These are phyloP conservation scores for Colletes collaris DNA, from an alignment of 2,888 invertebrate genomes.

Conservation along the genomic window DNA sequence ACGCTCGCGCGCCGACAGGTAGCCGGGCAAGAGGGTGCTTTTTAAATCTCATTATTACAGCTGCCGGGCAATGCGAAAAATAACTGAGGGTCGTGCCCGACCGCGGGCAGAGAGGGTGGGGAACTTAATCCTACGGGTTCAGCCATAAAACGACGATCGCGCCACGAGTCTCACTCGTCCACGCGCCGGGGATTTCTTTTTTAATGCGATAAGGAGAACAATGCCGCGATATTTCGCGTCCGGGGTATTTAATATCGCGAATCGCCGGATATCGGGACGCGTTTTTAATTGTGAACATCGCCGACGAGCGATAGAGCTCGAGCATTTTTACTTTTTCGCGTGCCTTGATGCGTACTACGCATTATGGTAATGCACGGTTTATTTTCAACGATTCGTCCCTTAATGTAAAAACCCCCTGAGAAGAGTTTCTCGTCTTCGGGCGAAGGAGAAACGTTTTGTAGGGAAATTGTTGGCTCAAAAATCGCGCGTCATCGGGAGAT, in stretches of 20 bases:
- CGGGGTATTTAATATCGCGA: slow-evolving; percentile 21
- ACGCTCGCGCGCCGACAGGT: slow-evolving; percentile 56
- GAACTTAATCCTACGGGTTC: slow-evolving; percentile 71
- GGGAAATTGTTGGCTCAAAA: neutral
- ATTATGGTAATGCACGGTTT: too few species aligned
- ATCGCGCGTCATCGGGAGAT: slow-evolving; percentile 6
- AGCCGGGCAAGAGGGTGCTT: slow-evolving; percentile 61
- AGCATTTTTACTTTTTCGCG: neutral
- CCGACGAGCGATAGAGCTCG: neutral
- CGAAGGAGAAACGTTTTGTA: neutral
- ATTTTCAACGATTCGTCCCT: too few species aligned
- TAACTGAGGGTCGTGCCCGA: slow-evolving; percentile 60
- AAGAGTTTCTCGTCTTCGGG: too few species aligned
- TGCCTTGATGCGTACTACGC: neutral
- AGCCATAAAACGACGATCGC: slow-evolving; percentile 67
- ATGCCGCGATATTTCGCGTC: slow-evolving; percentile 37
- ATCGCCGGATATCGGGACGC: neutral
- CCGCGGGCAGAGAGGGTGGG: slow-evolving; percentile 36
- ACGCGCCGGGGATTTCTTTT: slow-evolving; percentile 47
- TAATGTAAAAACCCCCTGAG: too few species aligned
- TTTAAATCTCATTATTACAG: slow-evolving; percentile 78
- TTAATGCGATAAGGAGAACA: slow-evolving; percentile 60
- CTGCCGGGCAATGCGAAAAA: slow-evolving; percentile 71
- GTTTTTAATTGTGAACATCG: slow-evolving; percentile 19
- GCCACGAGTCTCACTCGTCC: slow-evolving; percentile 26